A percentile compares a stretch with the other conserved stretches of the same genome.
phyloP scores from a whole-genome alignment of 2,888 invertebrate species.

The Ischnura elegans region DNA sequence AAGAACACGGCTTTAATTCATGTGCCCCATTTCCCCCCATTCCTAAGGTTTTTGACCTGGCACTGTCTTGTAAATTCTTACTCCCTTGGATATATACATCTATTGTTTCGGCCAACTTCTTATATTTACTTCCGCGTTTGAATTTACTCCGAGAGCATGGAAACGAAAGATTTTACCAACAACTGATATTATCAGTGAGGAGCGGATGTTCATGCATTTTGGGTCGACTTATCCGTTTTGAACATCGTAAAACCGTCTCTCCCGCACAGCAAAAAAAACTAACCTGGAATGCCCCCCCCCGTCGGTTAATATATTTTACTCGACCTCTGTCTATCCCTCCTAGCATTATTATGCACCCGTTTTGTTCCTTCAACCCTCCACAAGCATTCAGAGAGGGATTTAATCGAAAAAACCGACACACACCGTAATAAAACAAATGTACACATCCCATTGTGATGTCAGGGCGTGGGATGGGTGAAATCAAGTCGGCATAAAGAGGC shows the following conservation, averaged over 20 bases:
- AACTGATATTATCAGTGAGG: not conserved
- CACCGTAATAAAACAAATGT: not conserved
- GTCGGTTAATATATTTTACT: not conserved
- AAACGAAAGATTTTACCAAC: not conserved
- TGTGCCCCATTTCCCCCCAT: too few relatives aligned
- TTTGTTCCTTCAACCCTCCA: not conserved
- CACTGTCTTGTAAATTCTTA: too few relatives aligned
- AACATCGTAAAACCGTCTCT: not conserved
- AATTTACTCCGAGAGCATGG: not conserved
- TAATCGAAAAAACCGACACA: not conserved
- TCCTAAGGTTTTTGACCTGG: too few relatives aligned
- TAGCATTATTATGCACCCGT: not conserved
- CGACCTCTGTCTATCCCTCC: not conserved
- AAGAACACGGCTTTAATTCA: too few relatives aligned
- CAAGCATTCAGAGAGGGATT: not conserved
- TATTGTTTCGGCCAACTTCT: not conserved
- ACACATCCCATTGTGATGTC: not conserved
- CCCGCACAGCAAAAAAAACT: not conserved
- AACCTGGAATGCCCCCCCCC: not conserved
- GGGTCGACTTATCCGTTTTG: not conserved
- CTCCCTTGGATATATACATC: not conserved
- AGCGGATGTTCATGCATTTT: not conserved
- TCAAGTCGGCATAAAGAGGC: not conserved
- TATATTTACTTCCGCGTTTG: not conserved
- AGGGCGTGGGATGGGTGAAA: not conserved